Evolutionary conservation across 2,797 vertebrate species (phyloP), one percentile per base, ranked within the genome.

Genomic region (Acanthurus leucopareius): DNA sequence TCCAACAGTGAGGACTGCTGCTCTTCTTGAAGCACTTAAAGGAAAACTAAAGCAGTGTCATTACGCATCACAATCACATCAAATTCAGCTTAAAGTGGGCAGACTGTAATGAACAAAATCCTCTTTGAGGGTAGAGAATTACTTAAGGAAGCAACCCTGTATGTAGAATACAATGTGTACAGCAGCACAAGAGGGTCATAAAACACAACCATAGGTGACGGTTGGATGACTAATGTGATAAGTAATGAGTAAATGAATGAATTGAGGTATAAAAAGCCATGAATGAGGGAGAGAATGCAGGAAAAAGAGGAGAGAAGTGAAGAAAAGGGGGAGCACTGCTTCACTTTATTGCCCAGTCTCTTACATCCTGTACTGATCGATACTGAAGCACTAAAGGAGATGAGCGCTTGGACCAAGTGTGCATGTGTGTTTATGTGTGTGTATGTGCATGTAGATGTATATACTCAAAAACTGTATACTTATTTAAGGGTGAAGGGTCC

Each of bases 361-460:
- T 86, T 91, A 93, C 91, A 93, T 94, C 91, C 94, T 94, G 91
- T 89, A 57, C 91, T 94, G 93, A 95, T 95, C 94, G 87, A 94
- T 95, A 94, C 77, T 44, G 75, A 85, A 95, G 92, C 95, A 95
- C 93, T 94, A 95, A 94, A 94, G 91, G 86, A 92, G 93, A 95
- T 95, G 94, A 94, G 90, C 91, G 87, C 87, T 84, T 35, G 53
- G 63, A 70, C 54, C 19, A 8, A 63, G 73, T 35, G 69, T 78
- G 65, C 48, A 64, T 22, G 69, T 66, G 58, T 71, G 56, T 61
- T 32, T 22, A 16, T 70, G 82, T 67, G 93, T 91, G 73, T 61
- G 48, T 75, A 69, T 68, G 92, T 32, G 28, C 28, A 32, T 32
- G 28, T 32, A 32, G 28, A 32, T 32, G 28, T 32, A 32, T 32